Evolutionary conservation across 2,113 vertebrate species (phyloP).

Genomic region (Thomomys bottae): DNA sequence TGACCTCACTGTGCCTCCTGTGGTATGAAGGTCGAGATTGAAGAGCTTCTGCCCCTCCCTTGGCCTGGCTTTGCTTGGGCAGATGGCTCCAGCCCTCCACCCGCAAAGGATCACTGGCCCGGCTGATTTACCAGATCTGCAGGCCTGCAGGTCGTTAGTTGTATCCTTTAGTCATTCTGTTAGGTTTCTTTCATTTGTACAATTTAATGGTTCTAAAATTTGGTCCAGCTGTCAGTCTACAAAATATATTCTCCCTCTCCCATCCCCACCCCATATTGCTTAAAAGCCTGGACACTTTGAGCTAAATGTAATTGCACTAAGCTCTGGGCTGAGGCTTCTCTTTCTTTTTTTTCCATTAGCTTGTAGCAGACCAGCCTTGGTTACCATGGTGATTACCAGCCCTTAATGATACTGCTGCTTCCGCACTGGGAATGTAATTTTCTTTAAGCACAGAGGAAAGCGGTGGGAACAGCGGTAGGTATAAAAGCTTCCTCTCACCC

Average conservation of each 20-base stretch:
- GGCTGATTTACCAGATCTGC: neutral
- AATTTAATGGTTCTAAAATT: conserved; percentile 40
- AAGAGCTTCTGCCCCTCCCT: neutral
- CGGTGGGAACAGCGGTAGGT: neutral
- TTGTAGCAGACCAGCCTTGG: conserved; percentile 44
- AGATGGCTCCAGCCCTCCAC: neutral
- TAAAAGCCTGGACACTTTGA: conserved; percentile 58
- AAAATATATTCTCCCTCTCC: neutral
- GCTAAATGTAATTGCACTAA: conserved; percentile 15
- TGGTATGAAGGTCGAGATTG: neutral
- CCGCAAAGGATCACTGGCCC: rapidly evolving
- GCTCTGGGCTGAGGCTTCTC: conserved; percentile 41
- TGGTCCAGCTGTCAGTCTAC: neutral
- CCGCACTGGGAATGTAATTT: conserved; percentile 47
- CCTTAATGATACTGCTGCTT: conserved; percentile 46
- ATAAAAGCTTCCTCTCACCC: neutral
- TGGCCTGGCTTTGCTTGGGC: neutral
- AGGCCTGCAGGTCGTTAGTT: neutral
- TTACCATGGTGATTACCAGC: conserved; percentile 71
- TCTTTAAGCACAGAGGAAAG: conserved; percentile 22
- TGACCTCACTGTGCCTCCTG: neutral
- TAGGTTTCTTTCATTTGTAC: neutral
- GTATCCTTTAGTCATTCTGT: neutral
- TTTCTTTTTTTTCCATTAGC: conserved; percentile 56
- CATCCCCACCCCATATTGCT: neutral